Evolutionary conservation across 2,113 vertebrate genomes (phyloP).

Genomic region (Phyllopteryx taeniolatus): DNA sequence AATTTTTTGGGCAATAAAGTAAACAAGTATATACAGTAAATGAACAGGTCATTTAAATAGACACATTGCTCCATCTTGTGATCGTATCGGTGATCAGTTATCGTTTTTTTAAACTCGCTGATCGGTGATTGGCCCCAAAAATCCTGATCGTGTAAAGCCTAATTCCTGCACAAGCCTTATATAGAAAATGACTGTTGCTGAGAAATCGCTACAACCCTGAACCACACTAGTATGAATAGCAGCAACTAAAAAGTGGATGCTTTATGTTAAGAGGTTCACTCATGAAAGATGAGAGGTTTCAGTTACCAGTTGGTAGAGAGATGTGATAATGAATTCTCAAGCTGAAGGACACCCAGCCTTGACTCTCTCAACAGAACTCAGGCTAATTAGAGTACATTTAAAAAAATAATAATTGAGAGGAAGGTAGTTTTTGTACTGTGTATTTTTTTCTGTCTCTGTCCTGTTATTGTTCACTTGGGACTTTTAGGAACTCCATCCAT

Average conservation of each 20-base stretch:
- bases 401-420: background rate
- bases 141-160: background rate
- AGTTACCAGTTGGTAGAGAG: slow-evolving; percentile 27
- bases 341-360: slow-evolving; percentile 20
- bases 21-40: too few species aligned
- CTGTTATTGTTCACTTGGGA: background rate
- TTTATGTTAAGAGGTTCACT: slow-evolving; percentile 14
- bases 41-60: too few species aligned
- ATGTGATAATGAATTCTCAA: slow-evolving; percentile 37
- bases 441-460: slow-evolving; percentile 11
- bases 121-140: too few species aligned
- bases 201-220: background rate
- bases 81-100: too few species aligned
- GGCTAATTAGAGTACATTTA: slow-evolving; percentile 9
- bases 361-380: slow-evolving; percentile 15
- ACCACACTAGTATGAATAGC: slow-evolving; percentile 18
- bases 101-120: too few species aligned
- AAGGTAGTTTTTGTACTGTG: background rate
- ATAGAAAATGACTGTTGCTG: background rate
- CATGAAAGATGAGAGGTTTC: slow-evolving; percentile 18
- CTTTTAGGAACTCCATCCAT: too few species aligned
- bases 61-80: too few species aligned
- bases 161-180: background rate
- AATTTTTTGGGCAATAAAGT: too few species aligned
- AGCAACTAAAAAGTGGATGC: slow-evolving; percentile 17